These are phyloP conservation scores for Typhlichthys subterraneus DNA, from an alignment of 2,797 vertebrate genomes.

Conservation along the genomic window DNA sequence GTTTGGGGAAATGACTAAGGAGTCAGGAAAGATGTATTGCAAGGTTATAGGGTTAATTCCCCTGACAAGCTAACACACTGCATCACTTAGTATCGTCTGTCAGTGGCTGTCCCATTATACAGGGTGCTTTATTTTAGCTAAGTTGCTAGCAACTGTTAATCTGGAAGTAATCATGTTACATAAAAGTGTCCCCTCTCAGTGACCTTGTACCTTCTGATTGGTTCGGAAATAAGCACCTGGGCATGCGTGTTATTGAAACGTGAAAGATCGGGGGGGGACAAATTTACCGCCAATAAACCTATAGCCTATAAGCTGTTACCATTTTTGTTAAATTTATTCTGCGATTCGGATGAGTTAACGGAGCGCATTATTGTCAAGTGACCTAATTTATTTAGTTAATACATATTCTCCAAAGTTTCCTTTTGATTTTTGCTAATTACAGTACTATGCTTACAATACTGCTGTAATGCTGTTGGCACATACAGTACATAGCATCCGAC, in stretches of 20 bases:
- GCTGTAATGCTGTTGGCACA: conserved; percentile 33
- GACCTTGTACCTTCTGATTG: conserved; percentile 61
- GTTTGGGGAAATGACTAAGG: conserved; percentile 42
- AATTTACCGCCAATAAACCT: conserved; percentile 18
- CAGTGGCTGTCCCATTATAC: no score
- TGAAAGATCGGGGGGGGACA: conserved; percentile 34
- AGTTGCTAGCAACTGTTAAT: conserved; percentile 29
- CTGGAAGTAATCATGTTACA: conserved; percentile 47
- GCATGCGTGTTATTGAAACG: conserved; percentile 48
- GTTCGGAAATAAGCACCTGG: conserved; percentile 60
- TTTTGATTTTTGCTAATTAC: conserved; percentile 30
- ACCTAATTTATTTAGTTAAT: conserved; percentile 12
- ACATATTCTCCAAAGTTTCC: conserved; percentile 25
- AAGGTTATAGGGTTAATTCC: conserved; percentile 46
- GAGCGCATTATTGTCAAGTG: conserved; percentile 4
- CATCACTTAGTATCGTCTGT: conserved; percentile 9
- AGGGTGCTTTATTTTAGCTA: conserved; percentile 10
- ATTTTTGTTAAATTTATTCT: conserved; percentile 20
- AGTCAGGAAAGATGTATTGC: conserved; percentile 41
- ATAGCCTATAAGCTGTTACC: not conserved
- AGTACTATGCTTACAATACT: conserved; percentile 21
- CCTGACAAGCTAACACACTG: conserved; percentile 6
- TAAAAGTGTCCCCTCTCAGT: conserved; percentile 60
- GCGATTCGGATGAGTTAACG: conserved; percentile 18
- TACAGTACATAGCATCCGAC: conserved; percentile 42